phyloP scores from a whole-genome alignment of 2,113 vertebrate genomes.

The Otus sunia region DNA sequence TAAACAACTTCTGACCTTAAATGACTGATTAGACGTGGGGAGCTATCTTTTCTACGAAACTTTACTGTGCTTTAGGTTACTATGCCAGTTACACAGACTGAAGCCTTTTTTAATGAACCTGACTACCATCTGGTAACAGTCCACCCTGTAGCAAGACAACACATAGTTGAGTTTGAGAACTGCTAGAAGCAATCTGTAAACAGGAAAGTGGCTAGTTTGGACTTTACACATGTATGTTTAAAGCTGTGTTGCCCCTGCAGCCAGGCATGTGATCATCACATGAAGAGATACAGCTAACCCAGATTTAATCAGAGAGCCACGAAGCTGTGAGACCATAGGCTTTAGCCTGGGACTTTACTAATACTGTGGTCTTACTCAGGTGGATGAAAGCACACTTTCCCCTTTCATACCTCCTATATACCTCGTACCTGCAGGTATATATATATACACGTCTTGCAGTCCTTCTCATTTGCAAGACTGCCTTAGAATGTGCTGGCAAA shows the following conservation, averaged over 20 bases:
- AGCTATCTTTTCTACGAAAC: not conserved
- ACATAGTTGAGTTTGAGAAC: not conserved
- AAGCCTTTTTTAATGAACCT: not conserved
- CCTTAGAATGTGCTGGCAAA: not conserved
- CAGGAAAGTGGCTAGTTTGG: not conserved
- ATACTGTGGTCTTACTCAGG: not conserved
- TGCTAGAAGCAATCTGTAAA: not conserved
- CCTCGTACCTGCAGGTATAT: not conserved
- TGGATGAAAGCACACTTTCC: not conserved
- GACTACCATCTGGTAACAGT: not conserved
- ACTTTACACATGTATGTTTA: not conserved
- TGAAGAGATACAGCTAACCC: not conserved
- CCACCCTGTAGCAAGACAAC: not conserved
- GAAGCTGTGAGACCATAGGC: not conserved
- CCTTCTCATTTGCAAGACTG: not conserved
- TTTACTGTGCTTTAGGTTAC: not conserved
- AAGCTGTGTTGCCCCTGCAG: not conserved
- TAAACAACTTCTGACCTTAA: not conserved
- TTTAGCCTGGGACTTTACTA: not conserved
- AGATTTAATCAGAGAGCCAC: not conserved
- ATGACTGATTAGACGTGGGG: not conserved
- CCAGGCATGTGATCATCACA: not conserved
- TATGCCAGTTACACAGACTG: not conserved
- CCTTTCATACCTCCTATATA: not conserved
- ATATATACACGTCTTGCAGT: not conserved